Conservation (phyloP, 1,140 invertebrate species). For the Drosophila micromelanica region DNA sequence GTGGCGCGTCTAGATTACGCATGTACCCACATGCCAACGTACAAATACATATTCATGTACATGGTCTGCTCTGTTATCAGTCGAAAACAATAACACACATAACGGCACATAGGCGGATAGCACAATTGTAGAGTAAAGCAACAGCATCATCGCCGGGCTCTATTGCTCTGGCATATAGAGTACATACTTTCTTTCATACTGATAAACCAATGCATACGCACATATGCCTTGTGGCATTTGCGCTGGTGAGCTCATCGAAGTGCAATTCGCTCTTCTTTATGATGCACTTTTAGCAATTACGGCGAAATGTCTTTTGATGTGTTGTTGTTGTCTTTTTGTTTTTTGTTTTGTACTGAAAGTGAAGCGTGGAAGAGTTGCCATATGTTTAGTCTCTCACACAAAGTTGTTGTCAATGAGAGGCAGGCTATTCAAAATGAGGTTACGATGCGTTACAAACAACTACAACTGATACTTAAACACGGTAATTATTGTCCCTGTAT, state of each 20-base stretch:
- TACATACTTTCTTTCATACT: neutral
- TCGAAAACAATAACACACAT: slow-evolving; percentile 12
- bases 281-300: slow-evolving; percentile 43
- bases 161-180: neutral
- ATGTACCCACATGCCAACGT: neutral
- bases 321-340: too few relatives aligned
- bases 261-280: slow-evolving; percentile 37
- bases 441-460: slow-evolving; percentile 27
- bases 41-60: neutral
- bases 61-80: slow-evolving; percentile 36
- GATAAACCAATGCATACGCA: neutral
- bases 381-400: slow-evolving; percentile 45
- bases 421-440: slow-evolving; percentile 37
- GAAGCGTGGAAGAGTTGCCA: slow-evolving; percentile 17
- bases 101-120: slow-evolving; percentile 5
- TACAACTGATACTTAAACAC: slow-evolving; percentile 28
- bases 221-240: slow-evolving; percentile 14
- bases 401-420: slow-evolving; percentile 14
- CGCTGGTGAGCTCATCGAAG: slow-evolving; percentile 52
- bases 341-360: slow-evolving; percentile 9
- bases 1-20: slow-evolving; percentile 58
- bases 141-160: slow-evolving; percentile 6
- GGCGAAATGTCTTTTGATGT: slow-evolving; percentile 35
- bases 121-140: slow-evolving; percentile 1
- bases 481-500: slow-evolving; percentile 8